Base-by-base conservation (phyloP, 2,888 invertebrate species). In the Alitta virens region DNA sequence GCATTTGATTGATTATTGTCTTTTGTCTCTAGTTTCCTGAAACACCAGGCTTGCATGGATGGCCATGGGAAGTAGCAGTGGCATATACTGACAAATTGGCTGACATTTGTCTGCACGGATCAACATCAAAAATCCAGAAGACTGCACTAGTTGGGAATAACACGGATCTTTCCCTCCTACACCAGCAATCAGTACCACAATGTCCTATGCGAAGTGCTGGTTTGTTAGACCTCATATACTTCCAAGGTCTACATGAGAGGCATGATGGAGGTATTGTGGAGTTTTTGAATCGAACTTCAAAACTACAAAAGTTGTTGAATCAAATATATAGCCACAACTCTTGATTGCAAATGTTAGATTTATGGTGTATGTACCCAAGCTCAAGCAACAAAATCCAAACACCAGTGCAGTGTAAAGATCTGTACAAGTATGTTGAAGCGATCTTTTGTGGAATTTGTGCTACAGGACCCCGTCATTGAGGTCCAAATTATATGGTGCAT, bases 61-160 rank as follows among this genome's bases (percentile, higher is more conserved):
- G 80, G 80, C 76, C 76, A 53, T 80, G 80, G 80, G 80, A 80
- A 67, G 75, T 79, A 2, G 78, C 75, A 25, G 69, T 78, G 46
- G 75, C 74, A 0, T 80, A 80, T 68, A 72, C 75, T 1, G 78
- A 78, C 54, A 67, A 75, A 40, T 67, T 80, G 40, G 73, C 74
- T n/a, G 75, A 78, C 56, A 74, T 80, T 58, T 73, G 75, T 61
- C 68, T 80, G 25, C 71, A 77, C 69, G 80, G 78, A 1, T 63
- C 57, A 38, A 74, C 72, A 16, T 75, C 79, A 16, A 67, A 66
- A 43, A 76, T 80, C 53, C 78, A 79, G 71, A 80, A 78, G 65
- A 68, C 71, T 68, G 80, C 80, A 0, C 68, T 80, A 52, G 71
- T 79, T 60, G 79, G 79, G 12, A 65, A 58, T 40, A 74, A 75